A percentile compares a stretch with the other conserved stretches of the same genome.
Evolutionary conservation across 2,113 vertebrate genomes (phyloP).

Genomic region (Morphnarchus princeps): DNA sequence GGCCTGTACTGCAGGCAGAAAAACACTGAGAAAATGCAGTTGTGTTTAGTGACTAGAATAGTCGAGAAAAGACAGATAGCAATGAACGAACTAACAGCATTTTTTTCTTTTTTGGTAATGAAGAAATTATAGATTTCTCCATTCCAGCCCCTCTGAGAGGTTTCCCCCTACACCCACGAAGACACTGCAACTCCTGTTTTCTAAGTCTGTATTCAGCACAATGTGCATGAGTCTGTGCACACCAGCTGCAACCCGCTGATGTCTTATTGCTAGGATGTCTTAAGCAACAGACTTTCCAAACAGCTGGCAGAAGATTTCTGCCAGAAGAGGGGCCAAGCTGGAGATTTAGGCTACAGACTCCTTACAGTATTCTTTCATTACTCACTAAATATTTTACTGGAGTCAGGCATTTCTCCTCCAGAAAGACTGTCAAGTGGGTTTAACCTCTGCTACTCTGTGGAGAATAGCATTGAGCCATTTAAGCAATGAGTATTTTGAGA

Average conservation of each 20-base stretch:
- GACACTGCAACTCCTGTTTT: neutral
- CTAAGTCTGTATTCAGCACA: neutral
- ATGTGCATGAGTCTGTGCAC: neutral
- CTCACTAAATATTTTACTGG: neutral
- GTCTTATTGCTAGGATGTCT: neutral
- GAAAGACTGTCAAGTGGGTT: neutral
- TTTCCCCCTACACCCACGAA: neutral
- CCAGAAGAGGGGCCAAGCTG: neutral
- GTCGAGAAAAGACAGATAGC: neutral
- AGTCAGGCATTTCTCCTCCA: neutral
- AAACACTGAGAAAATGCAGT: neutral
- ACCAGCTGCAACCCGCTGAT: neutral
- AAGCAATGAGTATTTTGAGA: neutral
- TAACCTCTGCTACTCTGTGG: neutral
- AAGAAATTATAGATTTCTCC: neutral
- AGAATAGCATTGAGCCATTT: neutral
- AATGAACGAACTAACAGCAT: neutral
- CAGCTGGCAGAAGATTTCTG: neutral
- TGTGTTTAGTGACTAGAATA: neutral
- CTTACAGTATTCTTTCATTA: neutral
- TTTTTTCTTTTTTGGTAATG: neutral
- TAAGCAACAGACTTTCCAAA: slow-evolving; percentile 35
- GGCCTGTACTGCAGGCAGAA: neutral
- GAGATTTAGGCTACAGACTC: neutral
- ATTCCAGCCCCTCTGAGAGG: neutral